Evolutionary conservation across 2,113 vertebrate genomes (phyloP).

Genomic region (Dolichallabes microphthalmus): DNA sequence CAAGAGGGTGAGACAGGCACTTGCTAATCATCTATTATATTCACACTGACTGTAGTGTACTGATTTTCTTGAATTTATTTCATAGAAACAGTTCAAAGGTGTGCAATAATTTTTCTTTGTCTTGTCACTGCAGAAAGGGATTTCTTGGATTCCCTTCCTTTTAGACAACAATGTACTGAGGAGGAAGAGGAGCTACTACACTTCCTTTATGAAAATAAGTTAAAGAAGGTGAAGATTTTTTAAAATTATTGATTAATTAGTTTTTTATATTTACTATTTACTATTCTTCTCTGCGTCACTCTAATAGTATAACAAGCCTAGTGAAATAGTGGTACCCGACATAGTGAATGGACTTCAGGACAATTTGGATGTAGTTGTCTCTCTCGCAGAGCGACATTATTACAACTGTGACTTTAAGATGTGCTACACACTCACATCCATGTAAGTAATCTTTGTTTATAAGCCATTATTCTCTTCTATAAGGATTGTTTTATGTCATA

Average conservation of each 20-base stretch:
- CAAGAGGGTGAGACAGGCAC: conserved; percentile 85
- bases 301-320: conserved; percentile 94
- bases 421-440: conserved; percentile 96
- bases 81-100: background rate
- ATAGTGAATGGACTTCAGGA: conserved; percentile 88
- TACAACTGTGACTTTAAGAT: conserved; percentile 99
- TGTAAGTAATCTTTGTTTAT: conserved; percentile 74
- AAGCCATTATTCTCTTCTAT: background rate
- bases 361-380: conserved; percentile 96
- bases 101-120: background rate
- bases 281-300: conserved; percentile 11
- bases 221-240: conserved; percentile 83
- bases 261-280: background rate
- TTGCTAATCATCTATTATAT: background rate
- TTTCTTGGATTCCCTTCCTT: conserved; percentile 91
- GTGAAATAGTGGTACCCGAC: conserved; percentile 88
- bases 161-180: conserved; percentile 87
- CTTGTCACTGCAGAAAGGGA: conserved; percentile 82
- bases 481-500: background rate
- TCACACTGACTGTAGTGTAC: background rate
- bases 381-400: conserved; percentile 96
- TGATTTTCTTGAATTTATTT: background rate
- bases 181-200: conserved; percentile 91
- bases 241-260: background rate
- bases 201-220: conserved; percentile 97